A percentile compares a stretch with the other conserved stretches of the same genome.
These are phyloP conservation scores for Catocala fraxini DNA, from an alignment of 2,888 invertebrate genomes.

Conservation along the genomic window DNA sequence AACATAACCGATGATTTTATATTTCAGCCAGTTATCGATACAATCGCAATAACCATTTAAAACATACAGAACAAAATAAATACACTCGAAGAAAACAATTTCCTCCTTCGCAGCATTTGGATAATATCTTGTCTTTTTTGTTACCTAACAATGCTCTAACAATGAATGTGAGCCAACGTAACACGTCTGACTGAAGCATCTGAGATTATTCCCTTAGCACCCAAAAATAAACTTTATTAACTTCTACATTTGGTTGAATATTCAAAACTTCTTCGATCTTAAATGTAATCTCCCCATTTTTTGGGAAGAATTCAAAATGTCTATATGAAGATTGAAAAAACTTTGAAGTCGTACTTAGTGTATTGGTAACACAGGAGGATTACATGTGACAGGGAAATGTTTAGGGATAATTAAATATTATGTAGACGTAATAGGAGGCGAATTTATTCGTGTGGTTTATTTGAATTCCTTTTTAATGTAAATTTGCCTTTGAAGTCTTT, in stretches of 20 bases:
- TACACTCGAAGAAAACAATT: slow-evolving; percentile 17
- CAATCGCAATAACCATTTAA: slow-evolving; percentile 9
- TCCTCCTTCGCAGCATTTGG: slow-evolving; percentile 21
- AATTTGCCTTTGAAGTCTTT: no score
- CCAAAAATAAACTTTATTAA: slow-evolving; percentile 24
- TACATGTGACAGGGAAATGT: slow-evolving; percentile 24
- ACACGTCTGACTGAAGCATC: slow-evolving; percentile 38
- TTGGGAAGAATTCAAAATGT: slow-evolving; percentile 47
- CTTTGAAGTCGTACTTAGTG: slow-evolving; percentile 52
- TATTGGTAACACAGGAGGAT: slow-evolving; percentile 42
- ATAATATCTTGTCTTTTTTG: slow-evolving; percentile 45
- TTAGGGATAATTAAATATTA: slow-evolving; percentile 13
- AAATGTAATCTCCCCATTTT: slow-evolving; percentile 47
- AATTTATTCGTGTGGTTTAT: neutral
- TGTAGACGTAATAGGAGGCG: neutral
- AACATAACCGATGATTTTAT: slow-evolving; percentile 1
- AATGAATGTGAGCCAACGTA: slow-evolving; percentile 46
- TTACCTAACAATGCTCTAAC: slow-evolving; percentile 46
- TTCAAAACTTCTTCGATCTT: slow-evolving; percentile 17
- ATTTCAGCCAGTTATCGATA: neutral
- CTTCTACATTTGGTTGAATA: slow-evolving; percentile 16
- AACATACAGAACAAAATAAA: slow-evolving; percentile 3
- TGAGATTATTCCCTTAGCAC: slow-evolving; percentile 27
- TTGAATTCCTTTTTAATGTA: neutral
- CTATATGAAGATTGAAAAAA: slow-evolving; percentile 53